Base-by-base conservation (phyloP, 2,797 vertebrate genomes). In the Channallabes apus region DNA sequence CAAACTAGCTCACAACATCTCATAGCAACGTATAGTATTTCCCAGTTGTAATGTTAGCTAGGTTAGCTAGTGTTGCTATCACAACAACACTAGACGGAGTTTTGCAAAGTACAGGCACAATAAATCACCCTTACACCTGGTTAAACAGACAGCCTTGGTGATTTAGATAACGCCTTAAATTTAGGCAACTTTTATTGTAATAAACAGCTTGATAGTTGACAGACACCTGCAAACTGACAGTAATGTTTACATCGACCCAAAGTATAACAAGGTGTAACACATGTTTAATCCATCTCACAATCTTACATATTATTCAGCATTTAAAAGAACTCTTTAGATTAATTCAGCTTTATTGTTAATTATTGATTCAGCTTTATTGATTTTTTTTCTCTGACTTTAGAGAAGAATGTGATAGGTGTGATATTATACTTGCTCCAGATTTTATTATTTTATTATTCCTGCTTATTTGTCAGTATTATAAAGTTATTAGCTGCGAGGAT, bases 31-130 rank as follows among this genome's bases (percentile, higher is more conserved):
- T 54, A 5, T 65, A 12, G 29, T 54, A 3, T 51, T 62, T 41
- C 65, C 29, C 32, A 76, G 80, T 38, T 65, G 62, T 65, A 78
- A 78, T 62, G 11, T 67, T 76, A 82, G 80, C 85, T 77, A 51
- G 35, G 32, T 75, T 76, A 82, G 80, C 85, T 77, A 51, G 35
- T n/a, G 65, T 7, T 54, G 62, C 73, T 78, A 84, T 38, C 64
- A 82, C 85, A 78, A 82, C 71, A 68, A 72, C 58, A 83, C 15
- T 8, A 51, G 3, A 59, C 32, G n/a, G 77, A 69, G 58, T 61
- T 72, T 20, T 3, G 24, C 29, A 61, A 78, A 78, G 76, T 78
- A 54, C 58, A 62, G 32, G 32, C 14, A 62, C 2, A 78, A 38
- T n/a, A 2, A 41, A 5, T 22, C 4, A 61, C 76, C 14, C 5